Base-by-base conservation (phyloP, 2,797 vertebrate genomes). In the Acanthis flammea region DNA sequence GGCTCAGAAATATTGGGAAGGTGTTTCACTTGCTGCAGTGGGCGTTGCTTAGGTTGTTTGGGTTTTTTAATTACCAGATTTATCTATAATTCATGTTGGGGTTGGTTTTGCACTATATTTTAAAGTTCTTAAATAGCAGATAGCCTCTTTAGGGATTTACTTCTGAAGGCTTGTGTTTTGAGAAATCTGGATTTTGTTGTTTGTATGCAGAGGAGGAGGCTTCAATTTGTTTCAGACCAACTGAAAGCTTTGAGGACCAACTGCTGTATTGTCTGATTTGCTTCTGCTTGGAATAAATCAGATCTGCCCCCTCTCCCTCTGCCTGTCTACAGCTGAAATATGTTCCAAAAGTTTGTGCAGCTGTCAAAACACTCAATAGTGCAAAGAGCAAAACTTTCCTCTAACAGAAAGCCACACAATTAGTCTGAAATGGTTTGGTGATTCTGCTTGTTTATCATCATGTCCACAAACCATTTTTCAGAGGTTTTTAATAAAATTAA, bases 221-320 rank as follows among this genome's bases (percentile, higher is more conserved):
- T 87, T 95, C 57, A 41, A 0, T 73, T 72, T 51, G 18, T 84
- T 91, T 89, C 33, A 53, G 45, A 42, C 16, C 77, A 66, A 78
- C 42, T 50, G 45, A 87, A 92, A 83, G 14, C 50, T 91, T 80
- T 77, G 39, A 65, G n/a, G n/a, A 67, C 48, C 22, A 79, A 74
- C 13, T 72, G 47, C 39, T 47, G 53, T 75, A 54, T 60, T 84
- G 57, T 88, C 58, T 89, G 27, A 76, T 63, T 87, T 1, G 6
- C n/a, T 92, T 87, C 81, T 95, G 81, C 74, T 82, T 94, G 53
- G 47, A 89, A 68, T 73, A 82, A 95, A 71, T 77, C 30, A 31
- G 48, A 58, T 79, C 63, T 89, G 51, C 33, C 53, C 19, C 21
- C 17, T 84, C 63, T 94, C 44, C 44, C 37, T 72, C n/a, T 19